phyloP scores from a whole-genome alignment of 2,113 vertebrate genomes.

The Pelusios castaneus region DNA sequence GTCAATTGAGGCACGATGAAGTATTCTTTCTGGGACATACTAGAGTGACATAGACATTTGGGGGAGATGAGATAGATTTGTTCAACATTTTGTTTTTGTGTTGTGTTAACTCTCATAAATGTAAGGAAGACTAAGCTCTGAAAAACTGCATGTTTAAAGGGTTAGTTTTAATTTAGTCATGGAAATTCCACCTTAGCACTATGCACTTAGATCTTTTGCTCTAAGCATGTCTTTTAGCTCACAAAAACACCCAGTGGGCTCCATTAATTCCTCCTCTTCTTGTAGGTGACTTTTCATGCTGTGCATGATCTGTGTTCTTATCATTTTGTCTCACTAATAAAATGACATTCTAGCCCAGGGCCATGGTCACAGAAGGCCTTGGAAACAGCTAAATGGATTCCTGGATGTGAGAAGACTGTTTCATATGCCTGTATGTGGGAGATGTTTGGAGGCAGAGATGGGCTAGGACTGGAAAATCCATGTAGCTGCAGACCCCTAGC shows the following conservation, averaged over 20 bases:
- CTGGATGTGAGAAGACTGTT: background rate
- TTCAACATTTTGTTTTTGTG: background rate
- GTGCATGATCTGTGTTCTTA: rapidly evolving
- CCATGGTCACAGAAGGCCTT: background rate
- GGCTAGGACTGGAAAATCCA: background rate
- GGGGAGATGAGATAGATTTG: background rate
- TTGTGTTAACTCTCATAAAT: background rate
- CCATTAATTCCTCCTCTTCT: background rate
- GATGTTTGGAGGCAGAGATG: background rate
- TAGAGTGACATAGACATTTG: background rate
- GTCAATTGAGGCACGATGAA: background rate
- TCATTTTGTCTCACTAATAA: background rate
- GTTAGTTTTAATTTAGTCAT: background rate
- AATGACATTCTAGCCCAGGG: background rate
- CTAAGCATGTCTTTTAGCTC: background rate
- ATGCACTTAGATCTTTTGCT: background rate
- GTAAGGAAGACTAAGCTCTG: background rate
- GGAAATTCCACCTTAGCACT: background rate
- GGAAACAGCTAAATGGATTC: background rate
- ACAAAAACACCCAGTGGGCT: background rate
- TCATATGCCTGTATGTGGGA: background rate
- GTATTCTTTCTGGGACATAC: background rate
- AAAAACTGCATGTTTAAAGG: background rate
- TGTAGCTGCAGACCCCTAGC: background rate
- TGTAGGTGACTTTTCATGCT: background rate